phyloP scores from a whole-genome alignment of 1,140 invertebrate species.

The Drosophila quadrilineata region DNA sequence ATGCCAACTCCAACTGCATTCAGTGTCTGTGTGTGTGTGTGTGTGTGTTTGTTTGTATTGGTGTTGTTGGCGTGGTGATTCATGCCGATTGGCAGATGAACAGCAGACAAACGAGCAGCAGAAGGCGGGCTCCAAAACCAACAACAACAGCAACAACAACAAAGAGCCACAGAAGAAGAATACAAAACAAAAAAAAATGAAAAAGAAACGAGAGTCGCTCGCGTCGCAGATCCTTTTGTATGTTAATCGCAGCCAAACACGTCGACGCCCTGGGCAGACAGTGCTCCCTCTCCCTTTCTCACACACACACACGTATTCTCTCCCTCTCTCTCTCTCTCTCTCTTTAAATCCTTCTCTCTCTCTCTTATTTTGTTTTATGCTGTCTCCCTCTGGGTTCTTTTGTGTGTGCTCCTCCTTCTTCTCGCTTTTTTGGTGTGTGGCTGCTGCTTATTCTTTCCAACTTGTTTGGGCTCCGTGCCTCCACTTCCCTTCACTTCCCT shows the following conservation, averaged over 20 bases:
- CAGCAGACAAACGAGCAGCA: constrained; percentile 32
- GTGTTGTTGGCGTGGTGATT: constrained; percentile 38
- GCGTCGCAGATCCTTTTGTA: constrained; percentile 70
- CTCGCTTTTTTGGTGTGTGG: too few relatives aligned
- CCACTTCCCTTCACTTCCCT: too few relatives aligned
- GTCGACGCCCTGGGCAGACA: constrained; percentile 29
- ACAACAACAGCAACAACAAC: too few relatives aligned
- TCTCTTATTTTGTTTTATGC: constrained; percentile 10
- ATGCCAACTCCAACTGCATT: too few relatives aligned
- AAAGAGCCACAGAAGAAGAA: too few relatives aligned
- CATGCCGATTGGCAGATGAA: constrained; percentile 71
- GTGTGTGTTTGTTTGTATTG: background rate
- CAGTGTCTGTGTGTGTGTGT: background rate
- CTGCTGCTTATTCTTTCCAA: constrained; percentile 41
- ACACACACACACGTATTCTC: background rate
- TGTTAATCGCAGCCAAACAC: constrained; percentile 62
- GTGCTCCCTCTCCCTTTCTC: background rate
- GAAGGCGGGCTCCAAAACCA: constrained; percentile 77
- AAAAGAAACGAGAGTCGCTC: constrained; percentile 28
- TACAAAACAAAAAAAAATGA: too few relatives aligned
- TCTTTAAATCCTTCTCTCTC: constrained; percentile 10
- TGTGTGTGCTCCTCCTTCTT: constrained; percentile 41
- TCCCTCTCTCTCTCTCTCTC: background rate
- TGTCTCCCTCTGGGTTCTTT: constrained; percentile 23
- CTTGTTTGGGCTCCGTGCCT: constrained; percentile 36